phyloP scores from a whole-genome alignment of 2,113 vertebrate genomes.

The Elephas maximus region DNA sequence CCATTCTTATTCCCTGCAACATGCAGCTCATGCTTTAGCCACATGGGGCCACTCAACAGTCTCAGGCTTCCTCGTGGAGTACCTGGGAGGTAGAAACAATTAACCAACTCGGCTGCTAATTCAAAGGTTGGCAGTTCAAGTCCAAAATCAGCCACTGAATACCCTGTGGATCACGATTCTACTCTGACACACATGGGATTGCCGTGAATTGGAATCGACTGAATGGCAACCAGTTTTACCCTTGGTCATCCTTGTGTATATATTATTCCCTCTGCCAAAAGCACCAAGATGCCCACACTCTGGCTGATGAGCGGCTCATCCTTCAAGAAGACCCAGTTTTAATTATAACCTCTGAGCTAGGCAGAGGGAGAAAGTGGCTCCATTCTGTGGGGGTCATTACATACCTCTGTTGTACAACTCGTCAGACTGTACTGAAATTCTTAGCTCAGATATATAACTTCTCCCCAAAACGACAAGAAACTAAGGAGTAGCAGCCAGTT shows the following conservation, averaged over 20 bases:
- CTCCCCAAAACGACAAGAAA: background rate
- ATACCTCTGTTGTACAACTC: background rate
- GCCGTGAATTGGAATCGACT: background rate
- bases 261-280: background rate
- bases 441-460: background rate
- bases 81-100: background rate
- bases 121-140: background rate
- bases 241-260: background rate
- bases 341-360: background rate
- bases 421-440: background rate
- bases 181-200: background rate
- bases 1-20: background rate
- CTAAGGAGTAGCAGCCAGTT: too few relatives aligned
- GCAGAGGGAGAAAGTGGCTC: background rate
- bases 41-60: background rate
- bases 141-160: background rate
- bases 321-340: background rate
- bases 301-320: background rate
- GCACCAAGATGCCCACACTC: background rate
- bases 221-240: background rate
- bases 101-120: background rate
- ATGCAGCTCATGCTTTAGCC: background rate
- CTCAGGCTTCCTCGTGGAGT: background rate
- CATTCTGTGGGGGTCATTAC: background rate
- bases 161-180: too few relatives aligned